phyloP scores from a whole-genome alignment of 30 jellyfish, hydroid and myxozoan species.

The Pseudorhiza aurosa region DNA sequence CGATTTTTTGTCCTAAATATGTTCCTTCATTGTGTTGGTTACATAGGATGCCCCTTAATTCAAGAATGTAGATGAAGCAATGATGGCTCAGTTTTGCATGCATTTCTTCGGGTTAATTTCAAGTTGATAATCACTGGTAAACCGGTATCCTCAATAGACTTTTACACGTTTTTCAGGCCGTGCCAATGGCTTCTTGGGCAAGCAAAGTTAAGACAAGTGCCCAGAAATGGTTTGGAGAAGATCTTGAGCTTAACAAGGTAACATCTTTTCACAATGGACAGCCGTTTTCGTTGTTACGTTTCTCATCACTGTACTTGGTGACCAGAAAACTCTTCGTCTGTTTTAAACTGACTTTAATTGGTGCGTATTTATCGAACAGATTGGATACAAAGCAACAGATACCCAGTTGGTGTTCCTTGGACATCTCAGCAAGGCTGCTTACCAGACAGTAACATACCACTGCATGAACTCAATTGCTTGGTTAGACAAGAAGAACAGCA shows the following conservation, averaged over 20 bases:
- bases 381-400: constrained; percentile 79
- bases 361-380: too few relatives aligned
- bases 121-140: too few relatives aligned
- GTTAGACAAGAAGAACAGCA: constrained; percentile 69
- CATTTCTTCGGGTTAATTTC: too few relatives aligned
- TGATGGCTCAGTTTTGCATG: too few relatives aligned
- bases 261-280: too few relatives aligned
- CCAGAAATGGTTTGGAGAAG: constrained; percentile 94
- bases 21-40: neutral
- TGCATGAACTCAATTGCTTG: constrained; percentile 87
- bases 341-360: too few relatives aligned
- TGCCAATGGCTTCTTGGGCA: constrained; percentile 73
- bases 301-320: too few relatives aligned
- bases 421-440: constrained; percentile 90
- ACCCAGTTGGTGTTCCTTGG: constrained; percentile 85
- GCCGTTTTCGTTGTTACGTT: too few relatives aligned
- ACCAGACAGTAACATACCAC: constrained; percentile 85
- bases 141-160: too few relatives aligned
- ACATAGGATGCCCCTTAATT: too few relatives aligned
- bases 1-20: neutral
- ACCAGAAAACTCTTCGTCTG: too few relatives aligned
- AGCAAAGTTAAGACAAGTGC: constrained; percentile 76
- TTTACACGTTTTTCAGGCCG: constrained; percentile 63
- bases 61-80: too few relatives aligned
- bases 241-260: constrained; percentile 86